These are phyloP conservation scores for Mormyrus proboscirostris DNA, from an alignment of 2,797 vertebrate species.

Conservation along the genomic window DNA sequence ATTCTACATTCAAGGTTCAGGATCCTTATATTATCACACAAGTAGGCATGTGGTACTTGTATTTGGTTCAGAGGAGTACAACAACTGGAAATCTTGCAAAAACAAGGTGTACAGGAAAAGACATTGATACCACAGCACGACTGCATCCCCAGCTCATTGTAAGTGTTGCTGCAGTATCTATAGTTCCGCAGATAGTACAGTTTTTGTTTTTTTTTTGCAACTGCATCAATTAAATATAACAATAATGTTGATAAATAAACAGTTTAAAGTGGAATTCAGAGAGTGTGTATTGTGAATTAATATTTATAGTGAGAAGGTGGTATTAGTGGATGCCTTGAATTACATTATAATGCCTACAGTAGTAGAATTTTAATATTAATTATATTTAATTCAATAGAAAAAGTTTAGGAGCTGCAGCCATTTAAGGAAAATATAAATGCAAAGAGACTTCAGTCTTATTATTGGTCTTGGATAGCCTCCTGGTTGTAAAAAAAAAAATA, in stretches of 20 bases:
- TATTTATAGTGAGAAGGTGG: background rate
- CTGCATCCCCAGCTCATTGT: background rate
- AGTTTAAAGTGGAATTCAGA: background rate
- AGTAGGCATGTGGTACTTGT: background rate
- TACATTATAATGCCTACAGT: background rate
- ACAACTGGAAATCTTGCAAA: background rate
- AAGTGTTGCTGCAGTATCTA: background rate
- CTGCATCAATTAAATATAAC: background rate
- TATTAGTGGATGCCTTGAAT: background rate
- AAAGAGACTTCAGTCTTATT: background rate
- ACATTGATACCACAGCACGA: background rate
- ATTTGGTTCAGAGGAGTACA: background rate
- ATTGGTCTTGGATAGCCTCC: background rate
- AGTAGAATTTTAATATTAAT: background rate
- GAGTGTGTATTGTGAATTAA: background rate
- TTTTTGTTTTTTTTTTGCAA: background rate
- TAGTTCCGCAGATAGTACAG: background rate
- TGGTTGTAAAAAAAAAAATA: background rate
- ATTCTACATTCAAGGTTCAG: background rate
- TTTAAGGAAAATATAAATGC: background rate
- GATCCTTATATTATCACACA: background rate
- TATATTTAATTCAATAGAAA: background rate
- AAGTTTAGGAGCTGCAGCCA: background rate
- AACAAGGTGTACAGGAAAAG: background rate
- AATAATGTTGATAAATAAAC: background rate